Evolutionary conservation across 2,113 vertebrate species (phyloP).

Genomic region (Zootoca vivipara): DNA sequence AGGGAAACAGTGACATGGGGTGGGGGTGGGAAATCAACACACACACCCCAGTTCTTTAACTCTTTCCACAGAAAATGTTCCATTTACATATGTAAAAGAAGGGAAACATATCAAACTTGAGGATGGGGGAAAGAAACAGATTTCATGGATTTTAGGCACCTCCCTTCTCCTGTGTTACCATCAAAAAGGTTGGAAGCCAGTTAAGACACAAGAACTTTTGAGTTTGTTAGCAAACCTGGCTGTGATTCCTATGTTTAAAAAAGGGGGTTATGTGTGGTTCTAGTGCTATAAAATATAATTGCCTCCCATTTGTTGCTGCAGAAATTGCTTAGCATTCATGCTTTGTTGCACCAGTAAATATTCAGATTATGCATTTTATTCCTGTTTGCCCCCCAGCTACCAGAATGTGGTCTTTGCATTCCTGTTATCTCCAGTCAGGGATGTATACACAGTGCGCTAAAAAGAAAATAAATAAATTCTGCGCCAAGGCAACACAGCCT

Average conservation of each 20-base stretch:
- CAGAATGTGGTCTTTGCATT: background rate
- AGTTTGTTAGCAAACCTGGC: background rate
- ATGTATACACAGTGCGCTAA: background rate
- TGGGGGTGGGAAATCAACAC: too few species aligned
- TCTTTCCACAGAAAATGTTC: too few species aligned
- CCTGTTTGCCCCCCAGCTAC: background rate
- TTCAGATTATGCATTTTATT: conserved; percentile 5
- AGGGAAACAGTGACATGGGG: too few species aligned
- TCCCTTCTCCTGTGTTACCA: background rate
- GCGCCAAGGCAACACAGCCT: background rate
- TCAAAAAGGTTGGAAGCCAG: background rate
- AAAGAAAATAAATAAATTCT: conserved; percentile 6
- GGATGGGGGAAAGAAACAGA: too few species aligned
- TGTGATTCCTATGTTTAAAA: background rate
- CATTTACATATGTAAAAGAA: too few species aligned
- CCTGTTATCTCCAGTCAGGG: background rate
- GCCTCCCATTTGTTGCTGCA: background rate
- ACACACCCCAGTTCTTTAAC: too few species aligned
- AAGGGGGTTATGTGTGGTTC: background rate
- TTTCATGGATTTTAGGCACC: background rate
- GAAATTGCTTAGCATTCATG: conserved; percentile 9
- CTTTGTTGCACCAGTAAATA: conserved; percentile 17
- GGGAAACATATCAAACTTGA: background rate
- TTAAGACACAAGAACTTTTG: background rate
- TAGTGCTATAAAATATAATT: background rate